Evolutionary conservation across 2,113 vertebrate genomes (phyloP), one percentile per base, ranked within the genome.

Genomic region (Bostrychus sinensis): DNA sequence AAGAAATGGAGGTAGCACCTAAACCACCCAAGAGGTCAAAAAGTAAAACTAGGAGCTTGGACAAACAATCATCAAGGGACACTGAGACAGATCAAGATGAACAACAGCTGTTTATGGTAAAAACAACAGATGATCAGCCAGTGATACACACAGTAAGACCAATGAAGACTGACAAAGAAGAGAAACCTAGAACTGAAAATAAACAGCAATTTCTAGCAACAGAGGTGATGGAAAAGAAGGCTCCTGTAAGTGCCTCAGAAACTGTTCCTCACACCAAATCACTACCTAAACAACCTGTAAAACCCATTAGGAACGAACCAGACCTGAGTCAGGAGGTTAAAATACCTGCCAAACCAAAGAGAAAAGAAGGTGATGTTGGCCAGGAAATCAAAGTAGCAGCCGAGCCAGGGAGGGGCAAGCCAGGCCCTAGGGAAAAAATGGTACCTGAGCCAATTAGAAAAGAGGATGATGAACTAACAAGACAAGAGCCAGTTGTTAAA

Each of bases 1-100:
- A 34, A 50, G 46, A 32, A 55, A 68, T 34, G 10, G n/a, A 48
- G 9, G 5, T 1, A 0, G 59, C 54, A 20, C 86, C 84, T 56
- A 88, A 78, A 50, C 75, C 84, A 26, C 87, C 89, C 7, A 16
- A n/a, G 1, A 89, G 88, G 62, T 68, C 43, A 23, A 89, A 82
- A 69, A 80, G 65, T 39, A 89, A 76, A 80, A 11, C 25, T 28
- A 89, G 26, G 19, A 56, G 56, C 1, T 45, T 46, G n/a, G 81
- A 83, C 43, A 88, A 54, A 53, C 72, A 83, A 38, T 20, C 34
- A 17, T 90, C 81, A 56, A 63, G 60, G 11, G 84, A 87, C 50
- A 85, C 64, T 2, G 85, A 88, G 38, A 81, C 79, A 0, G 80
- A 83, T 72, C 81, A 84, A 56, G 80, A 81, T 36, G 81, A 85